phyloP scores from a whole-genome alignment of 2,888 invertebrate genomes.

The Cantharis lateralis region DNA sequence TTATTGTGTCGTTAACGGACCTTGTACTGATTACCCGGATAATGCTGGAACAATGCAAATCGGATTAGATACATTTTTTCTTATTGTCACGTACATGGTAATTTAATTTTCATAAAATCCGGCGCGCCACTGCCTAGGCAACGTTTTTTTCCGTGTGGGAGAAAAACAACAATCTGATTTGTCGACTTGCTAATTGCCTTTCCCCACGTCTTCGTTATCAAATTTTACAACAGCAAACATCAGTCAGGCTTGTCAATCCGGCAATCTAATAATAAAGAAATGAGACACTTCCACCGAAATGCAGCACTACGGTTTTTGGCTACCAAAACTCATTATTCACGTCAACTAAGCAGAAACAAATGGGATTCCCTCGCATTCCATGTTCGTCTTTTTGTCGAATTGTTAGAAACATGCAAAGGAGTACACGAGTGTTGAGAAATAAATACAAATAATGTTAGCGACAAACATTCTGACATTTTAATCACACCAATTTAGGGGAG shows the following conservation, averaged over 20 bases:
- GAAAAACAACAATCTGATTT: not conserved
- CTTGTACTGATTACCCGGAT: not conserved
- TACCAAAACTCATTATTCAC: not conserved
- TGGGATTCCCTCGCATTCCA: not conserved
- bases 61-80: not conserved
- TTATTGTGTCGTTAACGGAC: slow-evolving; percentile 2
- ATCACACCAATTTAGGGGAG: no score
- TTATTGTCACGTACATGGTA: not conserved
- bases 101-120: not conserved
- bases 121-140: not conserved
- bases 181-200: not conserved
- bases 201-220: not conserved
- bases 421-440: not conserved
- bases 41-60: not conserved
- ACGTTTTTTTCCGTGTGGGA: not conserved
- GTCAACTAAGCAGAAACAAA: not conserved
- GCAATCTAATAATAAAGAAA: not conserved
- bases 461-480: not conserved
- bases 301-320: not conserved
- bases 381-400: not conserved
- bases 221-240: not conserved
- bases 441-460: not conserved
- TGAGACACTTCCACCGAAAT: not conserved
- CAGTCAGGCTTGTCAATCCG: not conserved
- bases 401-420: not conserved